Base-by-base conservation (phyloP, 2,113 vertebrate genomes). In the Centrocercus urophasianus region DNA sequence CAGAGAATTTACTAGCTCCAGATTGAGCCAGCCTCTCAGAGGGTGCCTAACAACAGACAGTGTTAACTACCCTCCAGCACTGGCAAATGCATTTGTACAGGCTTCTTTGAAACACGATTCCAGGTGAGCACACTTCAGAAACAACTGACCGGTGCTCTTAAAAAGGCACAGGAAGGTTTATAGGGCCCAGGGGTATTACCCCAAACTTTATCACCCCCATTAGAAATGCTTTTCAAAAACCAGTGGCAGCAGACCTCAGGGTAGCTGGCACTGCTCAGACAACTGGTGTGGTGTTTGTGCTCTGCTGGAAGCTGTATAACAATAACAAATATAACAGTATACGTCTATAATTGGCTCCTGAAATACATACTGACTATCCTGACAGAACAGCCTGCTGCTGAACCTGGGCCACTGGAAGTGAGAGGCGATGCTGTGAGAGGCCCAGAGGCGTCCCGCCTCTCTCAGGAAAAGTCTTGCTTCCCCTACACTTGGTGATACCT, bases 331-430 rank as follows among this genome's bases (percentile, higher is more conserved):
- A 56, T 11, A 89, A 94, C 87, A 95, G n/a, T 16, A 59, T 47
- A 87, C 18, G 43, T 77, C 93, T 93, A 38, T 34, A 88, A 86
- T 66, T 69, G 40, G 57, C 91, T 95, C 96, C 96, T 95, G 73
- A 96, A 93, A 97, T 96, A 95, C 94, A 95, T 89, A 94, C 96
- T 95, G 96, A 95, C 96, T 96, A 94, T 96, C 79, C 96, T 93
- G 93, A 88, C 91, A 88, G 83, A 80, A 82, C 91, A 81, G 80
- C 89, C 94, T 93, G 89, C 82, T 88, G 75, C 89, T 96, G 81
- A 93, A 89, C 52, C 48, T 95, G 95, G 74, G 54, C 66, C 95
- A 94, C 92, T 92, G 83, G 95, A 90, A 95, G 88, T 83, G 90
- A 93, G 67, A 93, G 86, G 60, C 6, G 83, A 93, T 81, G 90